Percentiles rank a stretch among this genome's conserved stretches.
Conservation (phyloP, 2,797 vertebrate species). For the Ctenochaetus hawaiiensis region DNA sequence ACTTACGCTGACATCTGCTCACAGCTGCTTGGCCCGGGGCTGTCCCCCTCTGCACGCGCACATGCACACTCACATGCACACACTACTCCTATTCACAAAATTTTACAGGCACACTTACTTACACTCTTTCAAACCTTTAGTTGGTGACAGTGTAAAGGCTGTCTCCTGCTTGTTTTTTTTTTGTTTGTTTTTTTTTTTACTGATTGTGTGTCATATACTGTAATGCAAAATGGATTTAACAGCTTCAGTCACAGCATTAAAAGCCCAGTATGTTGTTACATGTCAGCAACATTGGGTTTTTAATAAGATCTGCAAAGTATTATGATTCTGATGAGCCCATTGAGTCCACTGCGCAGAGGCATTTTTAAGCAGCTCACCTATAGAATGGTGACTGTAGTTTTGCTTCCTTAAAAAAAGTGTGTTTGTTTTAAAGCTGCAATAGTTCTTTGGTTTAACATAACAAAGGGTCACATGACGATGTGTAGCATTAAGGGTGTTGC, state of each 20-base stretch:
- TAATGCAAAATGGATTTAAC: conserved; percentile 3
- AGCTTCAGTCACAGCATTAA: neutral
- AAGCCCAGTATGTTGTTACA: neutral
- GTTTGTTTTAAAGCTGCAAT: neutral
- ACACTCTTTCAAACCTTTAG: conserved; percentile 17
- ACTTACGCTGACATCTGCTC: conserved; percentile 90
- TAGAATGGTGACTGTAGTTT: neutral
- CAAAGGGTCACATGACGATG: neutral
- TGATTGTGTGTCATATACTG: neutral
- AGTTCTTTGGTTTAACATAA: neutral
- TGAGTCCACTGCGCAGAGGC: neutral
- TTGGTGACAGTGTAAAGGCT: conserved; percentile 16
- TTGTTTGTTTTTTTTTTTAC: neutral
- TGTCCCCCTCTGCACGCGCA: conserved; percentile 57
- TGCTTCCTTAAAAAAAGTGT: neutral
- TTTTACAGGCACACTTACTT: conserved; percentile 20
- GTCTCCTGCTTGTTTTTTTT: neutral
- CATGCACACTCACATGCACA: neutral
- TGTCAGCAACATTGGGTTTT: neutral
- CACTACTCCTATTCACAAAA: conserved; percentile 9
- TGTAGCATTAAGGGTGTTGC: neutral
- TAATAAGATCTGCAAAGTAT: neutral
- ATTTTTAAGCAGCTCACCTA: neutral
- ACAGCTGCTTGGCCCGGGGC: conserved; percentile 86
- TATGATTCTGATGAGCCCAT: neutral